Evolutionary conservation across 2,888 invertebrate genomes (phyloP), one percentile per base, ranked within the genome.

Genomic region (Ichneumoninae sp.): DNA sequence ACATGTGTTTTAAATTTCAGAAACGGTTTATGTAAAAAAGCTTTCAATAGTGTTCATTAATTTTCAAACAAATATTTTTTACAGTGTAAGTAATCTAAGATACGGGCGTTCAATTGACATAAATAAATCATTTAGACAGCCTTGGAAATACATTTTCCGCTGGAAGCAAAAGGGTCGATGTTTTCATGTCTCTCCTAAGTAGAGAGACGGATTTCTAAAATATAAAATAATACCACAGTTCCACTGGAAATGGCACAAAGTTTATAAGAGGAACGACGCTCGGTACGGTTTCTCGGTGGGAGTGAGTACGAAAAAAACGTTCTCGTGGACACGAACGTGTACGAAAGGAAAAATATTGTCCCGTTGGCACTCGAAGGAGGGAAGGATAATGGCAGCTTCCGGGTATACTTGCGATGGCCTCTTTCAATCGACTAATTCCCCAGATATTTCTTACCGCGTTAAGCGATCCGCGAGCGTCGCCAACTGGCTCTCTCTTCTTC

Each of bases 401-500:
- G 65, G 65, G 54, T 57, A 74, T 78, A 69, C 74, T 78, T 47
- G 57, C 65, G 80, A 83, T 78, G 54, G 66, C 81, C 69, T 80
- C 83, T 87, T 87, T 85, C 87, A 86, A 88, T 88, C 86, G 87
- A 83, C 87, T 89, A 88, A 89, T 89, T 89, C 86, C 83, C 85
- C 66, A 82, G 88, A 87, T 87, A 87, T 80, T 80, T 83, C 82
- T 87, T 82, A 73, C 75, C 76, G 73, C 82, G 74, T 84, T 81
- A 68, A 84, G 69, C 82, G 75, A 82, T 75, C 79, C 63, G 63
- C 70, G 75, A 85, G 79, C 79, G 71, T 80, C 80, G 80, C 78
- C 81, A 85, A 83, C 75, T 82, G 47, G 76, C 78, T 81, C 66
- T 70, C 47, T 81, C 36, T 81, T 47, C 22, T 68, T 22, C 68